Percentiles rank a stretch among this genome's conserved stretches.
Evolutionary conservation across 1,140 invertebrate species (phyloP).

Genomic region (Lepidotrigona ventralis): DNA sequence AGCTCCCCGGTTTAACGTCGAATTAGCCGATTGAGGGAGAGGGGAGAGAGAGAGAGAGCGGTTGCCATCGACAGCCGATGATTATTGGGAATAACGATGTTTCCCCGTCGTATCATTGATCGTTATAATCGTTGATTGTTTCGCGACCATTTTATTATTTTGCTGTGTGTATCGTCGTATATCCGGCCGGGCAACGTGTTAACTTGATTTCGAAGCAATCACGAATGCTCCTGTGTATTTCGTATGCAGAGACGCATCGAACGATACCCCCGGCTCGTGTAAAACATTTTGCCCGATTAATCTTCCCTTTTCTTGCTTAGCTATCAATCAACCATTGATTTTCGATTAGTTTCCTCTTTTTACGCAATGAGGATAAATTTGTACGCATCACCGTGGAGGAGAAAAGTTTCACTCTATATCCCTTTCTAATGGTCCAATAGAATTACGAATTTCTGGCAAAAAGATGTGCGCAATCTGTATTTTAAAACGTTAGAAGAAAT

Average conservation of each 20-base stretch:
- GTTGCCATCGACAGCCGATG: constrained; percentile 58
- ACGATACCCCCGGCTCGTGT: too few relatives aligned
- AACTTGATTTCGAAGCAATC: constrained; percentile 60
- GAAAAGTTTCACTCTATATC: neutral
- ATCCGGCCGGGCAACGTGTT: constrained; percentile 32
- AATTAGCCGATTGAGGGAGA: constrained; percentile 57
- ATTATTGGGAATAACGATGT: constrained; percentile 61
- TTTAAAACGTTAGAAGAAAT: too few relatives aligned
- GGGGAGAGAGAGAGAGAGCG: neutral
- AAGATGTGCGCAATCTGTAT: too few relatives aligned
- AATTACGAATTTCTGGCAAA: too few relatives aligned
- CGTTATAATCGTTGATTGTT: constrained; percentile 63
- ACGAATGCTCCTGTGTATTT: constrained; percentile 46
- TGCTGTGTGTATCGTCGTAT: constrained; percentile 39
- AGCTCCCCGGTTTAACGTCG: constrained; percentile 27
- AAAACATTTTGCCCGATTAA: constrained; percentile 29
- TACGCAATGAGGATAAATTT: too few relatives aligned
- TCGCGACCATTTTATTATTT: constrained; percentile 65
- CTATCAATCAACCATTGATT: neutral
- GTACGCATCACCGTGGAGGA: too few relatives aligned
- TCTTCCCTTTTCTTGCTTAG: neutral
- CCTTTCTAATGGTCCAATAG: too few relatives aligned
- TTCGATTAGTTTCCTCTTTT: too few relatives aligned
- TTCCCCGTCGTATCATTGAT: constrained; percentile 52
- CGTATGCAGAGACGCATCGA: neutral